Base-by-base conservation (phyloP, 2,113 vertebrate species). In the Zosterops pallidus region DNA sequence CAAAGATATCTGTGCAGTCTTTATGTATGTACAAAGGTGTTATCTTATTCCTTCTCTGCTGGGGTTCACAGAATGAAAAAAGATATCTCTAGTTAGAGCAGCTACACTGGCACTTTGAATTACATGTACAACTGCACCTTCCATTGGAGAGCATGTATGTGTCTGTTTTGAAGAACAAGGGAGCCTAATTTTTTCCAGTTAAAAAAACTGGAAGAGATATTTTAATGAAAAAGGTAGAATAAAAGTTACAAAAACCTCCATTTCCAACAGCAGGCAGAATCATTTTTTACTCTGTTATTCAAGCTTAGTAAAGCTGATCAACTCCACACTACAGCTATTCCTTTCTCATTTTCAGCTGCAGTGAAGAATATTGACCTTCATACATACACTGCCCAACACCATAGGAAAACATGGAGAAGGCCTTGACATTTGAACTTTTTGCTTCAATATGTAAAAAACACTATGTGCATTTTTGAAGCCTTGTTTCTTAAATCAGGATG, bases 241-340 rank as follows among this genome's bases (percentile, higher is more conserved):
- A n/a, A 71, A 71, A 53, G 9, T 76, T 83, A 42, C 55, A 59
- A 71, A 89, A 29, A 3, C 42, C 60, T 63, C 46, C 16, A 11
- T 56, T 83, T 52, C 57, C 75, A 89, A 70, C 14, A 78, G 44
- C 60, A 83, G 86, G 88, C 85, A 94, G 92, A 94, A 96, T 96
- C 10, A 93, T 94, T 83, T 92, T 93, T 83, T 64, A 81, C 60
- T 88, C 35, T 94, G 56, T 91, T 95, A 81, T n/a, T 95, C 35
- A 31, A 1, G 56, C 19, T 55, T 56, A n/a, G 52, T 67, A 49
- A 55, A 89, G 44, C 56, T 71, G 60, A 71, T 44, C 44, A 33
- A 4, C 17, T 81, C 19, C 47, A n/a, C 57, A 56, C 64, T 49
- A 50, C 91, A 69, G 74, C 14, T 72, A 39, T 8, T 60, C 37